Evolutionary conservation across 2,797 vertebrate species (phyloP), one percentile per base, ranked within the genome.

Genomic region (Peromyscus aztecus): DNA sequence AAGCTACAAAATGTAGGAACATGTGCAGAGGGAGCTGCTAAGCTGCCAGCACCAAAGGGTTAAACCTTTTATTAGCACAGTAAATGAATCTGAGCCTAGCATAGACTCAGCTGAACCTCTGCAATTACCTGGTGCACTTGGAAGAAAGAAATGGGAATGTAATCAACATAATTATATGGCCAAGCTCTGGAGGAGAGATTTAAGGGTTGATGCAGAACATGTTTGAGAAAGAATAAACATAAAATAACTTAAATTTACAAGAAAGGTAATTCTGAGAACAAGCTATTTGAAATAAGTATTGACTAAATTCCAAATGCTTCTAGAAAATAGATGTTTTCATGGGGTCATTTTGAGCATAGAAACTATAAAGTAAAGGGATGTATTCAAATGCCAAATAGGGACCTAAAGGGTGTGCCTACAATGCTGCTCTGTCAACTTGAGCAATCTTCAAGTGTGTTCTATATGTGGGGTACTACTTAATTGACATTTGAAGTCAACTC

Each of bases 41-140:
- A 81, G 57, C 59, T 85, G 84, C 88, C 96, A 95, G 67, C 71
- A 88, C n/a, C 84, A 92, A 97, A 84, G 90, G 76, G 90, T 95
- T 96, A 97, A 96, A 90, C 57, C 90, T 93, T 97, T 93, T 94
- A 95, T 96, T 97, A 96, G 76, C 85, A 77, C 90, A 94, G 84
- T 71, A 92, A 95, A 92, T 85, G 88, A 90, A 93, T 91, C 46
- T 81, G 59, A 97, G 89, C 90, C 84, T 67, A 34, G 90, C 77
- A 94, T 77, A 94, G 90, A 83, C 37, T 83, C 34, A n/a, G 91
- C 91, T 76, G 16, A 21, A 81, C 90, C 90, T 96, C 96, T 90
- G 73, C 90, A 96, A 97, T 97, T 95, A 94, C 90, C 92, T 93
- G 67, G 71, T 85, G 63, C 37, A 84, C 71, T 97, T 97, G 76